Base-by-base conservation (phyloP, 2,797 vertebrate species). In the Pelodytes ibericus region DNA sequence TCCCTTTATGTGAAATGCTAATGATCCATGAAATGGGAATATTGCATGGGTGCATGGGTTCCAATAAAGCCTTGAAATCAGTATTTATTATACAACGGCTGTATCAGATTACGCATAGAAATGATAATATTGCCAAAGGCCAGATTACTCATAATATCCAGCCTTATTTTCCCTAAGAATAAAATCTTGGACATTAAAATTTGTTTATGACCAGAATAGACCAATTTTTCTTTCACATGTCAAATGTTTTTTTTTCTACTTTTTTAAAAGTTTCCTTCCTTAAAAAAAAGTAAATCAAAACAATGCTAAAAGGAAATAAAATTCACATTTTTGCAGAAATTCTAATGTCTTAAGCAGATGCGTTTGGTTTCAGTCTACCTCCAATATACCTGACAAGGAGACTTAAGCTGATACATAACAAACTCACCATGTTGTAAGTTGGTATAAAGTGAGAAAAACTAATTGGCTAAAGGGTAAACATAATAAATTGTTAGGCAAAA, bases 401-500 rank as follows among this genome's bases (percentile, higher is more conserved):
- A 44, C 8, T 68, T 80, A 59, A 1, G 9, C 27, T 64, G 58
- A 79, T 80, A 80, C 82, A 83, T 83, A 86, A 82, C 82, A 84
- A 87, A 86, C 67, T 88, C 82, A 83, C 74, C 80, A 85, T 80
- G 71, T 82, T 86, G 86, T 85, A 84, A 85, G 63, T 75, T 85
- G 71, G 77, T 76, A 66, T 82, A 75, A 81, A 85, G 84, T 86
- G 83, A 87, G 86, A 85, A 86, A 89, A 88, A 84, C 61, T 84
- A 89, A 86, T 84, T 87, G 82, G 82, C 83, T 84, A 78, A 85
- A 81, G 71, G 69, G 72, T 83, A 83, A 80, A 80, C 68, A 73
- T 85, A 88, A 89, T 89, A 89, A 87, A 87, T 88, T 86, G 29
- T 79, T 73, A 63, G 31, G 58, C 0, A 77, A 82, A 80, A 72